These are phyloP conservation scores for Drosophila rhopaloa DNA, from an alignment of 1,140 invertebrate genomes.

Conservation along the genomic window DNA sequence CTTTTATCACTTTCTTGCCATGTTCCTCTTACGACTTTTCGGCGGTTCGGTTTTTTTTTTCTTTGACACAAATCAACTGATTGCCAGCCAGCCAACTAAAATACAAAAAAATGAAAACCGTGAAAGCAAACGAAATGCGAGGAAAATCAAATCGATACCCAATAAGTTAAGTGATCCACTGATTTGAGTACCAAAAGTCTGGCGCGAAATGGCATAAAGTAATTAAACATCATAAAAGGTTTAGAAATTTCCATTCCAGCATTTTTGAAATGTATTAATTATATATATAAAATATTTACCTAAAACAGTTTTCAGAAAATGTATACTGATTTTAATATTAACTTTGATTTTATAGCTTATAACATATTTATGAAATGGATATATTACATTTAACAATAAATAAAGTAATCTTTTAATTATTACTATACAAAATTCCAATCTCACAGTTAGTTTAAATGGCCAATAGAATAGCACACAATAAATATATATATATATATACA, in stretches of 20 bases:
- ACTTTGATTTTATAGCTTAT: no score
- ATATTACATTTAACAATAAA: no score
- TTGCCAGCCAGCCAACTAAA: conserved; percentile 46
- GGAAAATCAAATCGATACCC: conserved; percentile 28
- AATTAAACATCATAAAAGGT: neutral
- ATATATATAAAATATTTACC: no score
- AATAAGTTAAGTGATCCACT: conserved; percentile 33
- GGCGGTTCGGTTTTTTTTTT: conserved; percentile 22
- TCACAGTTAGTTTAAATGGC: no score
- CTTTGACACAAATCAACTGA: conserved; percentile 60
- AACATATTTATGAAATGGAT: no score
- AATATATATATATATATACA: no score
- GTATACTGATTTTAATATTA: no score
- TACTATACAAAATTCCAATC: no score
- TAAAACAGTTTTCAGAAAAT: no score
- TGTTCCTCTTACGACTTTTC: conserved; percentile 30
- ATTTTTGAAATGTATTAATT: no score
- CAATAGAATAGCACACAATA: no score
- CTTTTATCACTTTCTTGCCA: conserved; percentile 29
- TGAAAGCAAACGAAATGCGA: conserved; percentile 1
- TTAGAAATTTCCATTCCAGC: neutral
- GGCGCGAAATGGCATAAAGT: neutral
- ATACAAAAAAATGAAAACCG: neutral
- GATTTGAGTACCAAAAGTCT: neutral
- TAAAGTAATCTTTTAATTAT: no score